Evolutionary conservation across 2,888 invertebrate species (phyloP).

Genomic region (Pterostichus niger): DNA sequence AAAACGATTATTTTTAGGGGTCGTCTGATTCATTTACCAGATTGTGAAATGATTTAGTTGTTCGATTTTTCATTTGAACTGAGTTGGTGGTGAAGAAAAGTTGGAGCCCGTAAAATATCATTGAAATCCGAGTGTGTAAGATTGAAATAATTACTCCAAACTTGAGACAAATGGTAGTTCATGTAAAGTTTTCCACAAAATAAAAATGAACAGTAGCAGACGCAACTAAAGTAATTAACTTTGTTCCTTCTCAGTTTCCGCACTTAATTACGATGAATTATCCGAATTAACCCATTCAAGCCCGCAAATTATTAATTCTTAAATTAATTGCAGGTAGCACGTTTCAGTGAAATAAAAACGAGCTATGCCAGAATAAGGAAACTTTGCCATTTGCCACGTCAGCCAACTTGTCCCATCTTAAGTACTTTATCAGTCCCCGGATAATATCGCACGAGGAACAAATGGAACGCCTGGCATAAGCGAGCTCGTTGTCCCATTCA

Average conservation of each 20-base stretch:
- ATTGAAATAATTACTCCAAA: slow-evolving; percentile 25
- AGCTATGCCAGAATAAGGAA: slow-evolving; percentile 29
- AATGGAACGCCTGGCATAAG: background rate
- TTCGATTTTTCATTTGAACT: no score
- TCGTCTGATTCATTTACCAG: no score
- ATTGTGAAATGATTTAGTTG: no score
- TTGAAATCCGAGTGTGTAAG: background rate
- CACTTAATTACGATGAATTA: slow-evolving; percentile 67
- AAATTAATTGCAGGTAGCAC: slow-evolving; percentile 67
- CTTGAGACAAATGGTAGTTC: slow-evolving; percentile 60
- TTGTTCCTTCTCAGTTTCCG: slow-evolving; percentile 57
- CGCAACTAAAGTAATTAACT: slow-evolving; percentile 63
- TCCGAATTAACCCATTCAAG: slow-evolving; percentile 63
- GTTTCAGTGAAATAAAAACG: slow-evolving; percentile 62
- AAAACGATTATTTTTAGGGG: no score
- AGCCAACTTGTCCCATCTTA: slow-evolving; percentile 53
- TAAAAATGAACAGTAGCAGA: slow-evolving; percentile 52
- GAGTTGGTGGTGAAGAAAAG: no score
- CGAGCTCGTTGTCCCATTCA: background rate
- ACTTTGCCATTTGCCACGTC: slow-evolving; percentile 63
- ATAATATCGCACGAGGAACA: slow-evolving; percentile 27
- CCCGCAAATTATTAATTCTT: slow-evolving; percentile 66
- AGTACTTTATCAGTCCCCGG: slow-evolving; percentile 60
- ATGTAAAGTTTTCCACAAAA: slow-evolving; percentile 57
- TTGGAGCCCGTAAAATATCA: slow-evolving; percentile 17